Base-by-base conservation (phyloP, 2,888 invertebrate genomes). In the Plebejus melissa region DNA sequence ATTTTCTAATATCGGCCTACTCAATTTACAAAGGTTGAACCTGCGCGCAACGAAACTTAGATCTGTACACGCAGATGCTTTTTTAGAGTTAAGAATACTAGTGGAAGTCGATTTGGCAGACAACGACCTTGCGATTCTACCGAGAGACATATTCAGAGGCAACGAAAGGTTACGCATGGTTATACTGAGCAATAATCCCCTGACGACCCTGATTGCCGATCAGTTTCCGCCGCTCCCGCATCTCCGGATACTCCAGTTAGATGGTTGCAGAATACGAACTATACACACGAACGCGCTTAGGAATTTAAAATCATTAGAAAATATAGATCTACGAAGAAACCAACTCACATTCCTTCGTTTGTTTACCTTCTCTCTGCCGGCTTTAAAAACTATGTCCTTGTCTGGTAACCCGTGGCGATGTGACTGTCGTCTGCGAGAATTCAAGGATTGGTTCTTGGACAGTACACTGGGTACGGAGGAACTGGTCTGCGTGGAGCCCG, bases 391-490 rank as follows among this genome's bases (percentile, higher is more conserved):
- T 1, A 93, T 98, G 54, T 95, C 96, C 13, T 88, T 98, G 75
- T 97, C 97, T 79, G 96, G 96, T 50, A 98, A 98, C 88, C 97
- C 97, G 5, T 98, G 98, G 98, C 95, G 95, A 83, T 98, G 98
- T 87, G 98, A 98, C 87, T 98, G 98, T 88, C 95, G 96, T 79
- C 89, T 98, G 77, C 95, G 97, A 75, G 96, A 96, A 77, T 97
- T 98, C 82, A 95, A 98, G 77, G 96, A 96, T 81, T 98, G 98
- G 97, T 96, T 97, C 85, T 94, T 97, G 75, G 94, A 95, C 75
- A 96, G 96, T 82, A 97, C 97, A 82, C 93, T 98, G 75, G 96
- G 96, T 78, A 96, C 97, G 13, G 95, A 96, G 79, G 95, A 97
- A 69, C 94, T 98, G 80, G 94, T 95, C 74, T 97, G 97, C 83